These are phyloP conservation scores for Neoscelio sp. DNA, from an alignment of 2,888 invertebrate species.

Conservation along the genomic window DNA sequence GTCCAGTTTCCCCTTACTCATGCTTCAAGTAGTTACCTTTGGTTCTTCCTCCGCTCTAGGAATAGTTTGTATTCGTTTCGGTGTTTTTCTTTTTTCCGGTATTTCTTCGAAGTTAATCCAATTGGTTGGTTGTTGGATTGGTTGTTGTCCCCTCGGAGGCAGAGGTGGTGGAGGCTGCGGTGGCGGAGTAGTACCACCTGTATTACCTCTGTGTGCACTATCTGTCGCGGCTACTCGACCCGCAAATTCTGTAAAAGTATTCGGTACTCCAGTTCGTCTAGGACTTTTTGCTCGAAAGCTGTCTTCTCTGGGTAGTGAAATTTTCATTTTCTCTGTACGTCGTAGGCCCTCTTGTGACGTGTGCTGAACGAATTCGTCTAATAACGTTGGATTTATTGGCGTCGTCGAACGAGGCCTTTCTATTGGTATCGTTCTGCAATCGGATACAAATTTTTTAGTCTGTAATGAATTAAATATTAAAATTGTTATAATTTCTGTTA, in stretches of 20 bases:
- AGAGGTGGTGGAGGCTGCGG: conserved; percentile 66
- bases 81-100: conserved; percentile 91
- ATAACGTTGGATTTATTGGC: conserved; percentile 88
- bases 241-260: conserved; percentile 87
- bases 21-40: conserved; percentile 68
- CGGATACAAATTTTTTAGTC: too few species aligned
- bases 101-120: conserved; percentile 96
- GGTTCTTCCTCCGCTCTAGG: conserved; percentile 85
- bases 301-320: conserved; percentile 87
- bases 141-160: conserved; percentile 74
- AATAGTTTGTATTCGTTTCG: conserved; percentile 92
- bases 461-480: too few species aligned
- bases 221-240: conserved; percentile 85
- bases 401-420: conserved; percentile 90
- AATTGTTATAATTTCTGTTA: too few species aligned
- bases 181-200: conserved; percentile 69
- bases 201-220: conserved; percentile 73
- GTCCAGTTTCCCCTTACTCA: conserved; percentile 84
- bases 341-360: conserved; percentile 80
- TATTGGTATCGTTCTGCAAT: conserved; percentile 87
- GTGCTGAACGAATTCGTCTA: conserved; percentile 88
- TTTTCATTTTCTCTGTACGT: conserved; percentile 87
- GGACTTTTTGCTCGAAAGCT: conserved; percentile 83
- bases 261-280: conserved; percentile 82
- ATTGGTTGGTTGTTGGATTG: conserved; percentile 80